Conservation (phyloP, 2,797 vertebrate genomes). For the Sebastes minor region DNA sequence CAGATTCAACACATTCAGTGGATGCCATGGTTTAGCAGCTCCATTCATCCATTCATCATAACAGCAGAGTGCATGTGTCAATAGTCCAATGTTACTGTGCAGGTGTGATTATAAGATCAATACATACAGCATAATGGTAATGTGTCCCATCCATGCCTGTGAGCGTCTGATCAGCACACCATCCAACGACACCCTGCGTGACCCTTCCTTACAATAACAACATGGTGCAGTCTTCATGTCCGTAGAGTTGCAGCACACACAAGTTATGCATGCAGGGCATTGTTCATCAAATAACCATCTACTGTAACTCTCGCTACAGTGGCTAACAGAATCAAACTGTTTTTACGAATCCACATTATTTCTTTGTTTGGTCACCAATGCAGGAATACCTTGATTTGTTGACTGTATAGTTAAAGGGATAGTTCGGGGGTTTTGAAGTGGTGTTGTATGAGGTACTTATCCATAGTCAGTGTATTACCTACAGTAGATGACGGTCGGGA, state of each 20-base stretch:
- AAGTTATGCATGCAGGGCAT: not conserved
- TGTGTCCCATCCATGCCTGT: not conserved
- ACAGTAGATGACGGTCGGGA: too few relatives aligned
- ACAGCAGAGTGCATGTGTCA: conserved; percentile 19
- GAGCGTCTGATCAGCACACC: not conserved
- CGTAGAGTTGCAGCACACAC: not conserved
- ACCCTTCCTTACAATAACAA: not conserved
- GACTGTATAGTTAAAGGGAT: not conserved
- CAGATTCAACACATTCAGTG: conserved; percentile 5
- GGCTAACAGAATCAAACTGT: not conserved
- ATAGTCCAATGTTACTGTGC: conserved; percentile 21
- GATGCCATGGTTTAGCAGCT: not conserved
- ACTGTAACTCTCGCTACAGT: not conserved
- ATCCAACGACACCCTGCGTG: too few relatives aligned
- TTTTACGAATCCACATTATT: not conserved
- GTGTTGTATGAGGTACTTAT: too few relatives aligned
- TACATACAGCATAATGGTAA: conserved; percentile 12
- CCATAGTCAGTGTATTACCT: too few relatives aligned
- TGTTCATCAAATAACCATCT: not conserved
- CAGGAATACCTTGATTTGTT: not conserved
- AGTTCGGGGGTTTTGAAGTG: too few relatives aligned
- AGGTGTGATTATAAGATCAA: conserved; percentile 42
- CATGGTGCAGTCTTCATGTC: not conserved
- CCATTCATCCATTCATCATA: conserved; percentile 13
- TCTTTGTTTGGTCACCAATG: not conserved